These are phyloP conservation scores for Chlorocebus sabaeus DNA, from an alignment of 2,113 vertebrate genomes.

Conservation along the genomic window DNA sequence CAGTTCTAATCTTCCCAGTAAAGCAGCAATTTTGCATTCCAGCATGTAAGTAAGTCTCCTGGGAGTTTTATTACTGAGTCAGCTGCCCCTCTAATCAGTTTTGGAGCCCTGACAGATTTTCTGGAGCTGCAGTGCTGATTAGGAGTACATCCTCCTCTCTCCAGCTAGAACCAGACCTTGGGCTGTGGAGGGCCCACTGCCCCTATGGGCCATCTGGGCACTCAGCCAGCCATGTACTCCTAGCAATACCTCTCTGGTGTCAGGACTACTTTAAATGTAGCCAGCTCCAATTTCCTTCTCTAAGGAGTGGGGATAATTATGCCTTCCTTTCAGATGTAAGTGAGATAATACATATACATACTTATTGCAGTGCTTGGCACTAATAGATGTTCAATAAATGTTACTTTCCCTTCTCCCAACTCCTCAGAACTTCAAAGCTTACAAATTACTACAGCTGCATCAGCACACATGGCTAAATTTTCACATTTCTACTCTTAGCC, in stretches of 20 bases:
- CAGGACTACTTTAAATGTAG: conserved; percentile 2
- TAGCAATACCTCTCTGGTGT: not conserved
- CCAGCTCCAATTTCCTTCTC: conserved; percentile 30
- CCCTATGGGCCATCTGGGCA: not conserved
- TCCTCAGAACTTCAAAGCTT: not conserved
- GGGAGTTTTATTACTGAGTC: not conserved
- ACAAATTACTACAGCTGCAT: not conserved
- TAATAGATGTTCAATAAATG: conserved; percentile 11
- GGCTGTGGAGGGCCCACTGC: not conserved
- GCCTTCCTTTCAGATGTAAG: not conserved
- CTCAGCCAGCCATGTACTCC: not conserved
- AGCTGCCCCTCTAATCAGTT: conserved; percentile 11
- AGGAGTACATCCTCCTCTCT: not conserved
- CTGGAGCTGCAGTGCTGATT: not conserved
- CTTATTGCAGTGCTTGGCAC: conserved; percentile 8
- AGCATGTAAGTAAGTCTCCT: not conserved
- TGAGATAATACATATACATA: conserved; percentile 3
- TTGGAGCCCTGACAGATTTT: not conserved
- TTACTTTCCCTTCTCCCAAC: not conserved
- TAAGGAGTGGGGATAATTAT: not conserved
- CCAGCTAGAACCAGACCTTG: not conserved
- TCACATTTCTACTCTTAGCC: not conserved
- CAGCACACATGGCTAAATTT: not conserved
- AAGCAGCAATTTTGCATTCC: not conserved
- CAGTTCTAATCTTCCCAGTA: not conserved